Evolutionary conservation across 2,888 invertebrate genomes (phyloP), one percentile per base, ranked within the genome.

Genomic region (Lordiphosa fenestrarum): DNA sequence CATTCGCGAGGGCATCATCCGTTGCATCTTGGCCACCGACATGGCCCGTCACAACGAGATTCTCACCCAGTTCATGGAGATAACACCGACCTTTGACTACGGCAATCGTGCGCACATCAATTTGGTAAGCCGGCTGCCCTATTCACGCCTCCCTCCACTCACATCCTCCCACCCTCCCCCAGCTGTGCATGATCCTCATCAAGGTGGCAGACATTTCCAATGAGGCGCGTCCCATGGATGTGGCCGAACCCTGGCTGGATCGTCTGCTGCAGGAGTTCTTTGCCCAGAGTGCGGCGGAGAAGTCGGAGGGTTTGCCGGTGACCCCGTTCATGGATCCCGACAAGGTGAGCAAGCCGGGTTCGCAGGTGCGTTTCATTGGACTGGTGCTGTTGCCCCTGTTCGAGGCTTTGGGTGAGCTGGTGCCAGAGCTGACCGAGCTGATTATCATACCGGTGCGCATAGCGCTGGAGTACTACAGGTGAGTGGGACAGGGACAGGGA

Each of bases 251-350:
- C 0, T 95, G 95, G 95, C 88, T 95, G 64, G 95, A 95, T 86
- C 92, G 93, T 58, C 90, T 95, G 39, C 77, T 90, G 49, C 89
- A 92, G 88, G 93, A 94, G 87, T 94, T 94, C 86, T 94, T 94
- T 87, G 93, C 94, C 74, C 94, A 94, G 89, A 94, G 94, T 87
- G 95, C 95, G 73, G 93, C 94, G 4, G 95, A 95, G 88, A 95
- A 95, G 86, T 91, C 94, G 25, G 95, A 95, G 88, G 95, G 95
- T 7, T 90, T 95, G 66, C 95, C 95, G 4, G 95, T 95, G 25
- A 95, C 95, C 23, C 95, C 95, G 0, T 95, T 95, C 87, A 95
- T 95, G 95, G 95, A 95, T 88, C 92, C 95, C 33, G 95, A 95
- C 71, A 95, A 95, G 90, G 94, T 95, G 53, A 95, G 95, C 60